Evolutionary conservation across 2,888 invertebrate species (phyloP), one percentile per base, ranked within the genome.

Genomic region (Carterocephalus palaemon): DNA sequence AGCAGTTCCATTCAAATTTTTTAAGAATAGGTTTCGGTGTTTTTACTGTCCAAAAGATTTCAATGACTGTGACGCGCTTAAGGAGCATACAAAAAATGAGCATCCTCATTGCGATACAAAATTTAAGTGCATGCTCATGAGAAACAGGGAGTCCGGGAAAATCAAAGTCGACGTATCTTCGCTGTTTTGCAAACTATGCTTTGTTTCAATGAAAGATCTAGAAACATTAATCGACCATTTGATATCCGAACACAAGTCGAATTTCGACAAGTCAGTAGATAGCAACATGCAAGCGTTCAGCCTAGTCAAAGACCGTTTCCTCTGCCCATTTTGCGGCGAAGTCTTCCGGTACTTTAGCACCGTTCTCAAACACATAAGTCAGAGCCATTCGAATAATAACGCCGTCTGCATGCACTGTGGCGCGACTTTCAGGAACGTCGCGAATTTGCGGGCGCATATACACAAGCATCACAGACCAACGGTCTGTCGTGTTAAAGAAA

Each of bases 1-100:
- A 1, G 67, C 62, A 0, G 41, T 68, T 12, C 74, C 70, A 1
- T 74, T 74, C 15, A 67, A 66, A n/a, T 68, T 59, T 29, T 65
- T 59, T 36, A 62, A 59, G 48, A 65, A 64, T 38, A 54, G 56
- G 43, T 72, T 67, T 31, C 54, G 62, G 6, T 72, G 71, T 42
- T 68, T 70, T 37, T 64, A 65, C 31, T 73, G 73, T 33, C 53
- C 62, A 0, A 57, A 61, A 46, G 58, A 60, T 47, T 64, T 60
- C 16, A 40, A 47, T 4, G 52, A 69, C 36, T 54, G 61, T 33
- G 58, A 64, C 40, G 40, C 48, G 23, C 10, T 64, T 16, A 55
- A 53, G 37, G 54, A 60, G 2, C 70, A 68, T 19, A 60, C 59
- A 2, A 46, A 50, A 0, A 45, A 37, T 5, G 32, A 54, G 33